These are phyloP conservation scores for Thaumatotibia leucotreta DNA, from an alignment of 1,140 invertebrate genomes.

Conservation along the genomic window DNA sequence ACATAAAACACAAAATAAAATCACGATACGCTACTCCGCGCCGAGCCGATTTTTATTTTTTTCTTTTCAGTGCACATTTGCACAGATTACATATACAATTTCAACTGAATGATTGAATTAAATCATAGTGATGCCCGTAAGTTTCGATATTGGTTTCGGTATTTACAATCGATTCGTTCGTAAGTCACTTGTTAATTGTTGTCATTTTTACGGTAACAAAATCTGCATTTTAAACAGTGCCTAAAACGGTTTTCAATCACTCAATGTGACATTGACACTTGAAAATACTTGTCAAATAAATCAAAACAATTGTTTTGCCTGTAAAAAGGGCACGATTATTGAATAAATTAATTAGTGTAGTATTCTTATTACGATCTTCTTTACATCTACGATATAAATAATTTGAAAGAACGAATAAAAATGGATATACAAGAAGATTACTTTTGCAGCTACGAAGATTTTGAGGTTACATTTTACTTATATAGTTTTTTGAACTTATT, in stretches of 20 bases:
- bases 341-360: neutral
- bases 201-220: too few species aligned
- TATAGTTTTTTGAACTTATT: neutral
- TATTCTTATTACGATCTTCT: neutral
- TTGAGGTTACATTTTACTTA: constrained; percentile 66
- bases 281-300: neutral
- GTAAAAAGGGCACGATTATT: neutral
- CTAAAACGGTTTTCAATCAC: neutral
- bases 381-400: neutral
- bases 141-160: neutral
- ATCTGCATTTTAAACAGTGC: neutral
- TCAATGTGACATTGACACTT: neutral
- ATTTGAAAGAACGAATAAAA: constrained; percentile 18
- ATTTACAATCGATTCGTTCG: neutral
- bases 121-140: neutral
- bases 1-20: neutral
- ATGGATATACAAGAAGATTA: constrained; percentile 49
- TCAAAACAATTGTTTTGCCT: neutral
- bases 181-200: too few species aligned
- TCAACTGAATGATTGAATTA: neutral
- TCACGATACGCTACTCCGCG: neutral
- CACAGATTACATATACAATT: neutral
- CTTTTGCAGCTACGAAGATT: constrained; percentile 77
- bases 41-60: neutral
- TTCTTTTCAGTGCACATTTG: neutral